A percentile compares a stretch with the other conserved stretches of the same genome.
These are phyloP conservation scores for Andricus curvator DNA, from an alignment of 2,888 invertebrate genomes.

Conservation along the genomic window DNA sequence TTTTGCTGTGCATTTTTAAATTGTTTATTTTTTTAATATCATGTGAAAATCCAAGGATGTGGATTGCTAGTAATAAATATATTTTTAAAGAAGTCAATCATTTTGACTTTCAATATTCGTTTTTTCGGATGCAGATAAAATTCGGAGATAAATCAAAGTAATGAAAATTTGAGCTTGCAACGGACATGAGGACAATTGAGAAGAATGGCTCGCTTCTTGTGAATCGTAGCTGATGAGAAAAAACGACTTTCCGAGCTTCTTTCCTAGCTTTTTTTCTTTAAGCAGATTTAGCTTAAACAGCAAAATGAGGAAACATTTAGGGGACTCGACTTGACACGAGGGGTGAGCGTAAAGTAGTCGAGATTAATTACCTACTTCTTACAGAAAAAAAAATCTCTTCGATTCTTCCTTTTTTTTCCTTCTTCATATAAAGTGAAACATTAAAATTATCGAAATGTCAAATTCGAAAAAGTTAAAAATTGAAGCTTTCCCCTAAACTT, in stretches of 20 bases:
- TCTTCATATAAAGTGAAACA: not conserved
- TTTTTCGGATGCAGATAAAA: not conserved
- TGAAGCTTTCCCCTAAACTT: too few species aligned
- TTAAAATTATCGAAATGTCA: too few species aligned
- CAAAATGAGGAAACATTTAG: conserved; percentile 22
- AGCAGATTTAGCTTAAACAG: not conserved
- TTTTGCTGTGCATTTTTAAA: too few species aligned
- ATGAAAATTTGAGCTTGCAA: not conserved
- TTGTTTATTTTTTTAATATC: too few species aligned
- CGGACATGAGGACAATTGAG: not conserved
- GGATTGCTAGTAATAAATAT: too few species aligned
- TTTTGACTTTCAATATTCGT: not conserved
- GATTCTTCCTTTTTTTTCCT: not conserved
- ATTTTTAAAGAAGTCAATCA: too few species aligned
- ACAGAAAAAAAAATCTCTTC: not conserved
- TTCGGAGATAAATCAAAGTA: not conserved
- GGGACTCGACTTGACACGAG: conserved; percentile 48
- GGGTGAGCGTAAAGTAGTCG: conserved; percentile 54
- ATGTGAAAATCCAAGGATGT: too few species aligned
- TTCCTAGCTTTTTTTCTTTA: not conserved
- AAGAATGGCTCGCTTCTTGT: not conserved
- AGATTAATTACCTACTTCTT: conserved; percentile 46
- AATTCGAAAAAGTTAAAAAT: too few species aligned
- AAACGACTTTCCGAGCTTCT: not conserved
- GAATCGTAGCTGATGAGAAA: not conserved